Evolutionary conservation across 2,797 vertebrate genomes (phyloP).

Genomic region (Clarias platycephalus): DNA sequence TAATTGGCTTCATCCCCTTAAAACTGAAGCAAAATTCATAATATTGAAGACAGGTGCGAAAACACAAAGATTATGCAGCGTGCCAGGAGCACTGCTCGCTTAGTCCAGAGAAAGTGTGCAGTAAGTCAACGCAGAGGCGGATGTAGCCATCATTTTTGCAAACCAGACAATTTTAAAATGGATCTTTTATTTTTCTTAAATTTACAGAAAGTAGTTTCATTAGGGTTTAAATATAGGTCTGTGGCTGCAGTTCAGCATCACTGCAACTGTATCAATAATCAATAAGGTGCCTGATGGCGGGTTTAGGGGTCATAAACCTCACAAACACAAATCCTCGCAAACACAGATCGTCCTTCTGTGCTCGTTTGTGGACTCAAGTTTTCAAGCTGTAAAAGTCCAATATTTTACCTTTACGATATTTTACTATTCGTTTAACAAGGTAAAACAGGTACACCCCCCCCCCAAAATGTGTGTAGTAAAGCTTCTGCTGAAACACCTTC

Average conservation of each 20-base stretch:
- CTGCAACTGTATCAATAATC: not conserved
- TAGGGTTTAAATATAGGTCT: not conserved
- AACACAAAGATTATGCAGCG: constrained; percentile 10
- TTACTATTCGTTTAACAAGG: no score
- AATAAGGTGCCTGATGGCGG: not conserved
- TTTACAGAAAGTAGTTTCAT: not conserved
- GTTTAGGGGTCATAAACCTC: not conserved
- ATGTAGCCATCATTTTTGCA: not conserved
- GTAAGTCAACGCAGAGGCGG: not conserved
- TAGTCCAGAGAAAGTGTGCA: not conserved
- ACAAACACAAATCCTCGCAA: not conserved
- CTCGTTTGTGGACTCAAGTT: not conserved
- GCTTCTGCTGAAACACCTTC: no score
- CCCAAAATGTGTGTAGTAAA: no score
- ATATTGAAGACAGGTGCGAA: constrained; percentile 45
- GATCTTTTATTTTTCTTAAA: not conserved
- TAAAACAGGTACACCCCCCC: no score
- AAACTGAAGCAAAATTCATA: constrained; percentile 16
- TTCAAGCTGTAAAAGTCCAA: not conserved
- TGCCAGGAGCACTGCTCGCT: constrained; percentile 1
- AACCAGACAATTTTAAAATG: not conserved
- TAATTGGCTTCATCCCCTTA: constrained; percentile 19
- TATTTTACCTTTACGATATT: no score
- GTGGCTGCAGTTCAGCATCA: not conserved
- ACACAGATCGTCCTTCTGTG: not conserved